phyloP scores from a whole-genome alignment of 2,888 invertebrate genomes.

The Oxystoma pomonae region DNA sequence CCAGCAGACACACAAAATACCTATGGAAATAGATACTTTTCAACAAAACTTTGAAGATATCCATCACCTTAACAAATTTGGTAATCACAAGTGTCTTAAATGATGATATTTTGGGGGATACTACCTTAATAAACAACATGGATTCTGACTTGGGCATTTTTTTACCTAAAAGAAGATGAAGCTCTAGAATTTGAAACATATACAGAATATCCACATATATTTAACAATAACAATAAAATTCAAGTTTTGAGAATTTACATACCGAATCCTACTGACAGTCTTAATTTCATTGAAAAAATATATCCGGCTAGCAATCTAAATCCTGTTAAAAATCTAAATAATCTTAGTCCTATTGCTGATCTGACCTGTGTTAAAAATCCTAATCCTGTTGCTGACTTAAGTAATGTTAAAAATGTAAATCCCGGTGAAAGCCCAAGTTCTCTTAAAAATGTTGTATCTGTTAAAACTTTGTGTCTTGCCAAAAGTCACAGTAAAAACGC shows the following conservation, averaged over 20 bases:
- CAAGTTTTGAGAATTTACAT: constrained; percentile 5
- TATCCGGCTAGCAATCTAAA: constrained; percentile 3
- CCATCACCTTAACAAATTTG: constrained; percentile 6
- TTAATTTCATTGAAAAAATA: constrained; percentile 3
- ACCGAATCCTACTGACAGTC: constrained; percentile 4
- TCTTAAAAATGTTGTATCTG: no score
- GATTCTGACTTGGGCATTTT: constrained; percentile 2
- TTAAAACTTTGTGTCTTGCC: no score
- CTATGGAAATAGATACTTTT: not conserved
- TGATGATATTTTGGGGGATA: constrained; percentile 1
- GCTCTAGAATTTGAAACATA: constrained; percentile 1
- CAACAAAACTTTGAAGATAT: constrained; percentile 3
- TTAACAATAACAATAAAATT: constrained; percentile 5
- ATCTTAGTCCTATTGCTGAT: not conserved
- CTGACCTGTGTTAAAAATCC: not conserved
- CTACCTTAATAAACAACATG: constrained; percentile 3
- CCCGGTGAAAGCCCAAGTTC: not conserved
- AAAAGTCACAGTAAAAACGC: not conserved
- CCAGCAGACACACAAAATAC: not conserved
- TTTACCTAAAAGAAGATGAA: not conserved
- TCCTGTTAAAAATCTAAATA: constrained; percentile 6
- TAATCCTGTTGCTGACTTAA: constrained; percentile 1
- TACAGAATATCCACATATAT: constrained; percentile 2
- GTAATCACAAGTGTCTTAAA: not conserved
- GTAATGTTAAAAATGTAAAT: not conserved